Base-by-base conservation (phyloP, 2,888 invertebrate genomes). In the Leptopilina myrica region DNA sequence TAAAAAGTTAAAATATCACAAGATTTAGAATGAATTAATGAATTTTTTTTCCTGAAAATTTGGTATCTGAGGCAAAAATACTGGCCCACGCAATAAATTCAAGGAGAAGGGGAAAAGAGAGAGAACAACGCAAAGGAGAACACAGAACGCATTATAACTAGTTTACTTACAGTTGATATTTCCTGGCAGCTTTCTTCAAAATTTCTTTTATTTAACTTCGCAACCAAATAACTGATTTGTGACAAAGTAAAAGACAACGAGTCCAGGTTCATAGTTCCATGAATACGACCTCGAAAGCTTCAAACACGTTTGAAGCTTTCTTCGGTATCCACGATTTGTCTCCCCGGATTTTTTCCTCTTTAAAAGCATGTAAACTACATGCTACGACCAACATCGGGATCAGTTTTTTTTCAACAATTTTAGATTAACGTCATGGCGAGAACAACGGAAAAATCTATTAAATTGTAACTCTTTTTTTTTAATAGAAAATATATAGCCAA, bases 231-330 rank as follows among this genome's bases (percentile, higher is more conserved):
- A 96, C 96, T 97, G 94, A 98, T 98, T 96, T 98, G 98, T 95
- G 97, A 97, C 96, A 98, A 96, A 95, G 98, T 97, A 96, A 98
- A 97, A 95, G 97, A 97, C 95, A 98, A 95, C 95, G 98, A 96
- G 96, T 98, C 98, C 95, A 98, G 97, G 97, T 97, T 97, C 98
- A 98, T 98, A 97, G 96, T 97, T 97, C 97, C 97, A 95, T 95
- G 94, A 95, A 95, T 94, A 94, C 96, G 94, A 95, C 95, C 94
- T 95, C 96, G 97, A 97, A 97, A 97, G 97, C 97, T 97, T 97
- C 97, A 97, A 97, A 96, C 94, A 94, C 93, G 94, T 95, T 96
- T 96, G 96, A 97, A 97, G 96, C 96, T 96, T 96, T 96, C 96
- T 95, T 94, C 93, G 94, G 94, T 94, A 94, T 94, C 94, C 94